Percentiles rank a stretch among this genome's conserved stretches.
Evolutionary conservation across 2,888 invertebrate species (phyloP).

Genomic region (Coelinius sp.): DNA sequence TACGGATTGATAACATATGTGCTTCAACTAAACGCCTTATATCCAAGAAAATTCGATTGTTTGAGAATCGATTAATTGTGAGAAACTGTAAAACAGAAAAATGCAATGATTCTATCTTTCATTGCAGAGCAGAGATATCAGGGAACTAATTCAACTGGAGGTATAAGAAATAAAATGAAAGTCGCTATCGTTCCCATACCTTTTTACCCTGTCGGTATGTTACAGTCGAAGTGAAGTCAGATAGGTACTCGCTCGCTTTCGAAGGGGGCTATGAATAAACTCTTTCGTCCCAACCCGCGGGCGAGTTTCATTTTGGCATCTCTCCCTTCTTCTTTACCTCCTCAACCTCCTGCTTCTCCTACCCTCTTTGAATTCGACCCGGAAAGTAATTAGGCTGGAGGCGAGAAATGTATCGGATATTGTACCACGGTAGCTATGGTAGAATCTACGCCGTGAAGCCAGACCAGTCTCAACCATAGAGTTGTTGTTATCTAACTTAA

Average conservation of each 20-base stretch:
- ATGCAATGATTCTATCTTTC: constrained; percentile 41
- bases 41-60: too few relatives aligned
- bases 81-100: too few relatives aligned
- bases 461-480: constrained; percentile 43
- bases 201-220: too few relatives aligned
- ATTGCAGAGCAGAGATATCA: constrained; percentile 60
- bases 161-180: constrained; percentile 66
- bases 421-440: constrained; percentile 58
- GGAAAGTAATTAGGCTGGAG: constrained; percentile 67
- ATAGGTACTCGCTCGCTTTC: neutral
- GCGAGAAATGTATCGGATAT: constrained; percentile 66
- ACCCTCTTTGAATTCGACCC: constrained; percentile 44
- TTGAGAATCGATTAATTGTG: too few relatives aligned
- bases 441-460: constrained; percentile 45
- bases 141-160: constrained; percentile 67
- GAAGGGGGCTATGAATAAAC: neutral
- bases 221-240: constrained; percentile 27
- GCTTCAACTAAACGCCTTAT: too few relatives aligned
- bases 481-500: constrained; percentile 69
- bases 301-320: constrained; percentile 27
- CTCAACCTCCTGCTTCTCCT: neutral
- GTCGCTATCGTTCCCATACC: constrained; percentile 58
- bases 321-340: neutral
- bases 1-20: too few relatives aligned
- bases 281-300: neutral